phyloP scores from a whole-genome alignment of 2,113 vertebrate genomes.

The Callospermophilus lateralis region DNA sequence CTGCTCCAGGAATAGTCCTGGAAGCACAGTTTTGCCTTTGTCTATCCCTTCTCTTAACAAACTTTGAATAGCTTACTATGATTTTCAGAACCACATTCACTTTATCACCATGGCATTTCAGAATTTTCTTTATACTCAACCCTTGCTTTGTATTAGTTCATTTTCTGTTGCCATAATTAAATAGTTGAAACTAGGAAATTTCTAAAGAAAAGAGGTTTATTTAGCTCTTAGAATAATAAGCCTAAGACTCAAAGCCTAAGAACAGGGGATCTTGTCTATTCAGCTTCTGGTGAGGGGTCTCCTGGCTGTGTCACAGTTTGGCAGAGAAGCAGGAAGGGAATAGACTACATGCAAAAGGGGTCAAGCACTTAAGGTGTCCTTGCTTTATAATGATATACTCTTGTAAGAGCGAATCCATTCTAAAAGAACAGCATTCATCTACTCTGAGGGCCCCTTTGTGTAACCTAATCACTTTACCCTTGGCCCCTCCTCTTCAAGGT shows the following conservation, averaged over 20 bases:
- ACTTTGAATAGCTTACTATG: neutral
- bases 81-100: neutral
- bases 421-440: neutral
- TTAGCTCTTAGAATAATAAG: too few relatives aligned
- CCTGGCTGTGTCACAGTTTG: neutral
- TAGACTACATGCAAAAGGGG: neutral
- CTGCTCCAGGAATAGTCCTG: neutral
- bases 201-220: neutral
- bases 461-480: neutral
- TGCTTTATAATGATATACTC: neutral
- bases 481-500: neutral
- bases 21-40: neutral
- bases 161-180: neutral
- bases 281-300: neutral
- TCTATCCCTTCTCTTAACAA: neutral
- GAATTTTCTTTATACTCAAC: neutral
- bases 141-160: neutral
- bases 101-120: neutral
- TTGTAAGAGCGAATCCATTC: neutral
- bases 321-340: neutral
- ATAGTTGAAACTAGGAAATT: neutral
- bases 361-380: neutral
- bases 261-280: neutral
- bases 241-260: neutral
- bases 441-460: neutral